Conservation (phyloP, 2,888 invertebrate species). For the Frankliniella fusca region DNA sequence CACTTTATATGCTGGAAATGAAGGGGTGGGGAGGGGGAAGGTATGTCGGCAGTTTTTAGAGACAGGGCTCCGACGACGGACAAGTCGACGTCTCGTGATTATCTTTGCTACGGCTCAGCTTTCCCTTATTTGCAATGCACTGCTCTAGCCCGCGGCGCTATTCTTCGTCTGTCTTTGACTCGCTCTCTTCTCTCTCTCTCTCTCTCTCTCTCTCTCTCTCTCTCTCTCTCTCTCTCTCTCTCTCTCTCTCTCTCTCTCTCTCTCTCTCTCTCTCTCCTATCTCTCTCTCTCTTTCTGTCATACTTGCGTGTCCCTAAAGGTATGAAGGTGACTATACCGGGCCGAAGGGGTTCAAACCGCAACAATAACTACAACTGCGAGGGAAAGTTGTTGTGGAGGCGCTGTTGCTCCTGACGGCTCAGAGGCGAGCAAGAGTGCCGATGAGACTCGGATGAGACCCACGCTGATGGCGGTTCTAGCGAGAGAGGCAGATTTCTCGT, state of each 20-base stretch:
- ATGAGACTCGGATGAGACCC: background rate
- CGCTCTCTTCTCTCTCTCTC: background rate
- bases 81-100: background rate
- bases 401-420: background rate
- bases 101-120: background rate
- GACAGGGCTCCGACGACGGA: background rate
- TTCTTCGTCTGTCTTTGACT: background rate
- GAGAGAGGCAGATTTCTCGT: too few species aligned
- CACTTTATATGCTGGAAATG: too few species aligned
- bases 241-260: background rate
- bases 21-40: background rate
- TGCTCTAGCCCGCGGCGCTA: too few species aligned
- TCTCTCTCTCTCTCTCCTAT: background rate
- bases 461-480: too few species aligned
- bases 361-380: background rate
- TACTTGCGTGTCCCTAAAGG: too few species aligned
- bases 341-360: conserved; percentile 5
- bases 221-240: background rate
- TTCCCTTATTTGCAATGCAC: conserved; percentile 6
- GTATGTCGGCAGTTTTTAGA: background rate
- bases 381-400: background rate
- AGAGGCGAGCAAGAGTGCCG: background rate
- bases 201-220: background rate
- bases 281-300: background rate
- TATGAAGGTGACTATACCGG: background rate